Conservation (phyloP, 1,140 invertebrate species). For the Solenopsis fugax region DNA sequence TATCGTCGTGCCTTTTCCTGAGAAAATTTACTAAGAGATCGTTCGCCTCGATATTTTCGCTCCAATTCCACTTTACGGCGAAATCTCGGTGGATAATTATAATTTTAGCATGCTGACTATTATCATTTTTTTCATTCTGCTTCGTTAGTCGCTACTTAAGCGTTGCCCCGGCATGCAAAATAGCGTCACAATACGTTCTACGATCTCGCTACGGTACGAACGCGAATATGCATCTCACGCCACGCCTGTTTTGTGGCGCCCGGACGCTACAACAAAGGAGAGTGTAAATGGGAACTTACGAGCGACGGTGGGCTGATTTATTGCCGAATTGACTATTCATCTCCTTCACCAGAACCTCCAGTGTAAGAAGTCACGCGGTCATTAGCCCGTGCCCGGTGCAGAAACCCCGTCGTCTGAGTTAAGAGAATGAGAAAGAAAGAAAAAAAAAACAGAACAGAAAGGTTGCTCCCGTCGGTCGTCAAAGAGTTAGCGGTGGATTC, state of each 20-base stretch:
- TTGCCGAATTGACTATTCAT: slow-evolving; percentile 61
- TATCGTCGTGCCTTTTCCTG: background rate
- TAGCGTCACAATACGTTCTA: slow-evolving; percentile 18
- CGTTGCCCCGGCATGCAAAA: slow-evolving; percentile 22
- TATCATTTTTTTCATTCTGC: slow-evolving; percentile 23
- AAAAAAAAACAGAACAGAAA: background rate
- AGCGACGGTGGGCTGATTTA: slow-evolving; percentile 41
- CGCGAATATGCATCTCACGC: slow-evolving; percentile 47
- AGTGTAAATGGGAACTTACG: slow-evolving; percentile 46
- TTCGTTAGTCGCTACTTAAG: slow-evolving; percentile 36
- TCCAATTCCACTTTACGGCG: background rate
- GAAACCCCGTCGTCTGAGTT: slow-evolving; percentile 37
- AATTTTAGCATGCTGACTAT: slow-evolving; percentile 29
- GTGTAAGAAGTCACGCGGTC: slow-evolving; percentile 45
- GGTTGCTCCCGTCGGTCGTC: slow-evolving; percentile 43
- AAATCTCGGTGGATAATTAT: background rate
- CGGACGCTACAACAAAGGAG: slow-evolving; percentile 24
- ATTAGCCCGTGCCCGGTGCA: slow-evolving; percentile 30
- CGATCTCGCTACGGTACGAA: slow-evolving; percentile 4
- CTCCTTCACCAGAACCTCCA: slow-evolving; percentile 39
- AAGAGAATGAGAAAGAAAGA: slow-evolving; percentile 7
- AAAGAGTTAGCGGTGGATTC: slow-evolving; percentile 46
- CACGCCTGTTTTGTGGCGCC: slow-evolving; percentile 46
- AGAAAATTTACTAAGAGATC: slow-evolving; percentile 12
- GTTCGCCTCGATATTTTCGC: background rate